Evolutionary conservation across 1,140 invertebrate species (phyloP).

Genomic region (Pogonomyrmex californicus): DNA sequence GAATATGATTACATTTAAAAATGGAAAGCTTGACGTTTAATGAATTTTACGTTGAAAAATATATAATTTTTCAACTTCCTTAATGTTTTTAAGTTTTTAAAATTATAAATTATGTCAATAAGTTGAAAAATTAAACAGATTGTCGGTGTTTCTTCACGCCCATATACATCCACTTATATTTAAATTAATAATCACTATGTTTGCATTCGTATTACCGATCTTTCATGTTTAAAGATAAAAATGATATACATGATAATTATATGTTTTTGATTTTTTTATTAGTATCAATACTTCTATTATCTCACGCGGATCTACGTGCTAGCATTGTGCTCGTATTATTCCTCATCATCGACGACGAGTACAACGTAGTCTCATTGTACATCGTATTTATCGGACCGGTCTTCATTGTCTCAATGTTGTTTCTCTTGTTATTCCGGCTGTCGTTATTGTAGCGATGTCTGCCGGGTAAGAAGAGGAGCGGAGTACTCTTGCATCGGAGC

Average conservation of each 20-base stretch:
- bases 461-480: conserved; percentile 43
- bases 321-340: background rate
- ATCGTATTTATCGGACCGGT: conserved; percentile 62
- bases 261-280: background rate
- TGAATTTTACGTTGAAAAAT: background rate
- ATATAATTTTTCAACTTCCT: background rate
- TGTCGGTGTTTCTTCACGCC: background rate
- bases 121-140: background rate
- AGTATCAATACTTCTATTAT: background rate
- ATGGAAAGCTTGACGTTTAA: background rate
- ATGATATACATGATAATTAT: background rate
- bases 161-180: background rate
- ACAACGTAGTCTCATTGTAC: conserved; percentile 56
- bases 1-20: background rate
- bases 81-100: background rate
- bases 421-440: conserved; percentile 66
- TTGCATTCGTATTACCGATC: background rate
- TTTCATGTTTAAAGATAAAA: background rate
- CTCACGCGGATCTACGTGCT: too few species aligned
- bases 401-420: conserved; percentile 50
- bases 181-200: background rate
- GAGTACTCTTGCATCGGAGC: conserved; percentile 8
- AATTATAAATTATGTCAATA: background rate
- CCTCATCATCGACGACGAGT: conserved; percentile 24
- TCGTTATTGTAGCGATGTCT: conserved; percentile 68